Conservation (phyloP, 2,113 vertebrate species). For the Dasypus novemcinctus region DNA sequence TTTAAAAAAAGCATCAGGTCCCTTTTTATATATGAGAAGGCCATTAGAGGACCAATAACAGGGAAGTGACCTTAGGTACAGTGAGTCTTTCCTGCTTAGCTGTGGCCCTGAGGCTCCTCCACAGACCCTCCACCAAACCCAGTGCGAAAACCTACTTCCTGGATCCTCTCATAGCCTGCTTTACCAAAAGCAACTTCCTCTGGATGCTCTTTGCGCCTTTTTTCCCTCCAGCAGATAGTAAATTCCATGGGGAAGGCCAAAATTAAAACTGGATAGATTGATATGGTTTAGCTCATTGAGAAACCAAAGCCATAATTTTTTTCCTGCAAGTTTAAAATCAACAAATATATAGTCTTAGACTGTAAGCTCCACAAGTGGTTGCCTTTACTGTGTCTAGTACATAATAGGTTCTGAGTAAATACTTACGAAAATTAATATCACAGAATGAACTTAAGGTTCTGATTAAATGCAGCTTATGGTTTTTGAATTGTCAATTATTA, state of each 20-base stretch:
- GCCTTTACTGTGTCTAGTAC: rapidly evolving
- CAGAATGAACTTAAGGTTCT: neutral
- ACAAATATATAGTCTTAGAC: neutral
- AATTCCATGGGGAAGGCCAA: neutral
- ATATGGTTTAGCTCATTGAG: neutral
- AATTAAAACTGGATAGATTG: neutral
- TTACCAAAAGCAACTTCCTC: neutral
- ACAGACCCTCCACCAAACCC: rapidly evolving
- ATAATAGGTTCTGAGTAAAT: neutral
- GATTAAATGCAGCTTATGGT: neutral
- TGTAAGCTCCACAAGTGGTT: neutral
- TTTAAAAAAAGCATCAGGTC: neutral
- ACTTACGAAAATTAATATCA: neutral
- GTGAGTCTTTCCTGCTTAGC: neutral
- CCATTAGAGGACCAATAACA: rapidly evolving
- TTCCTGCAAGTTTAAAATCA: slow-evolving; percentile 22
- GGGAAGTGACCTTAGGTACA: neutral
- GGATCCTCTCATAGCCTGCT: neutral
- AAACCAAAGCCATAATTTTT: slow-evolving; percentile 7
- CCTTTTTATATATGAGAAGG: neutral
- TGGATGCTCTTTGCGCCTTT: rapidly evolving
- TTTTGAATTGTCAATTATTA: neutral
- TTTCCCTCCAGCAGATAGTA: neutral
- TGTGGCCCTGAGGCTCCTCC: neutral
- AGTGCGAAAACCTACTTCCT: slow-evolving; percentile 15